phyloP scores from a whole-genome alignment of 2,888 invertebrate species.

The Caenorhabditis becei region DNA sequence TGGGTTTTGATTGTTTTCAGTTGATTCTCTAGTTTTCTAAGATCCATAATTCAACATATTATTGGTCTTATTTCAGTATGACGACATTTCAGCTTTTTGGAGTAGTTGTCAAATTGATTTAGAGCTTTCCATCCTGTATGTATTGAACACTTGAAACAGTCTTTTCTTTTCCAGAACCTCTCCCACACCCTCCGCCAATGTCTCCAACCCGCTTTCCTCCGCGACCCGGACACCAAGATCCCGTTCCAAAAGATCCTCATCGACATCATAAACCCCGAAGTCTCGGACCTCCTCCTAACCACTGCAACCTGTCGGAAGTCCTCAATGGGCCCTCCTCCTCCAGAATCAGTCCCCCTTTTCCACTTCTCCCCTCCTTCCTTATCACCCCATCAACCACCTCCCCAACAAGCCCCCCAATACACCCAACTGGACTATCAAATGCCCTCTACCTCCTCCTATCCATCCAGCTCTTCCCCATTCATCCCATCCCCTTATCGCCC shows the following conservation, averaged over 20 bases:
- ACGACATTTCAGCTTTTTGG: no score
- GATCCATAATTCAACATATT: no score
- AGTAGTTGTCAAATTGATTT: no score
- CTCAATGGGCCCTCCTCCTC: slow-evolving; percentile 20
- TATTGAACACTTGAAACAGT: no score
- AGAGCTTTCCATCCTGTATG: no score
- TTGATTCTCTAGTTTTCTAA: no score
- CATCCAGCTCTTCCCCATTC: slow-evolving; percentile 15
- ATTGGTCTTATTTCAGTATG: no score
- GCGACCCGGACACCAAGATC: slow-evolving; percentile 28
- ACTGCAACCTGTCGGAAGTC: slow-evolving; percentile 44
- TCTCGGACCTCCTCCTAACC: slow-evolving; percentile 66
- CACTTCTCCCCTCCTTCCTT: slow-evolving; percentile 56
- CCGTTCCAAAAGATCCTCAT: slow-evolving; percentile 66
- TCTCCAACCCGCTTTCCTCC: slow-evolving; percentile 52
- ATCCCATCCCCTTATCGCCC: slow-evolving; percentile 33
- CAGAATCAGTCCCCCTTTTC: slow-evolving; percentile 36
- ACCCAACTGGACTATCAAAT: slow-evolving; percentile 32
- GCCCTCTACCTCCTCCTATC: slow-evolving; percentile 43
- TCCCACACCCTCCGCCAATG: slow-evolving; percentile 33
- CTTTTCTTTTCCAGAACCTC: slow-evolving; percentile 33
- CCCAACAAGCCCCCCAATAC: not conserved
- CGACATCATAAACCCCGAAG: slow-evolving; percentile 71
- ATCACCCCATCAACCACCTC: slow-evolving; percentile 32
- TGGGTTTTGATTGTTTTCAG: no score